A percentile compares a stretch with the other conserved stretches of the same genome.
These are phyloP conservation scores for Stratiomys singularior DNA, from an alignment of 2,888 invertebrate genomes.

Conservation along the genomic window DNA sequence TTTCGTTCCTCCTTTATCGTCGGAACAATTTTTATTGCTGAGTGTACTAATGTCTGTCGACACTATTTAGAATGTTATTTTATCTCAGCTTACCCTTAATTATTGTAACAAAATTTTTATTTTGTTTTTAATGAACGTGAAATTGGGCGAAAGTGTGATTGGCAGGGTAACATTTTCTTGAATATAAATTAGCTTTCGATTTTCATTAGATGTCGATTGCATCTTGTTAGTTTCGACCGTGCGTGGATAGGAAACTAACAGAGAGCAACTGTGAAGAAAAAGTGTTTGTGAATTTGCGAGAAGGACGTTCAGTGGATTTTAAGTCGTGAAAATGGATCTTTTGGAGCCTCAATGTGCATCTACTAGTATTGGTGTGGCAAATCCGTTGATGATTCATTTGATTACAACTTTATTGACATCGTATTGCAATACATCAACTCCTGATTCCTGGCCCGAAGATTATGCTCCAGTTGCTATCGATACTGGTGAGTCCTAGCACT, in stretches of 20 bases:
- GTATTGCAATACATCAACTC: constrained; percentile 69
- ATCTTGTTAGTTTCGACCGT: too few relatives aligned
- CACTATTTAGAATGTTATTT: background rate
- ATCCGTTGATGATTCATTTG: constrained; percentile 68
- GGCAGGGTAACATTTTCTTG: background rate
- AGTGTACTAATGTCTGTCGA: too few relatives aligned
- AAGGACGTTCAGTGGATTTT: too few relatives aligned
- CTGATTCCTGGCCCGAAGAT: constrained; percentile 70
- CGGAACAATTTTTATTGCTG: background rate
- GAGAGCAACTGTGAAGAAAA: too few relatives aligned
- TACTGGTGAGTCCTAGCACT: background rate
- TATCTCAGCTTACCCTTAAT: constrained; percentile 2
- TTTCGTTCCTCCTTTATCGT: background rate
- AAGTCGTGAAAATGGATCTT: constrained; percentile 1
- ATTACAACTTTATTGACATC: constrained; percentile 70
- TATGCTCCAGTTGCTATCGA: constrained; percentile 54
- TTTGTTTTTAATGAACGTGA: too few relatives aligned
- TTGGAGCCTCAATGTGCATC: constrained; percentile 52
- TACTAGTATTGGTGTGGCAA: constrained; percentile 57
- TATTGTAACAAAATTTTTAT: background rate
- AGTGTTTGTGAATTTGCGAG: too few relatives aligned
- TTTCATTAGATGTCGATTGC: background rate
- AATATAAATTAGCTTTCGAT: background rate
- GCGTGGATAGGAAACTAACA: too few relatives aligned
- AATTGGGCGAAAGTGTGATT: too few relatives aligned